Evolutionary conservation across 2,888 invertebrate species (phyloP), one percentile per base, ranked within the genome.

Genomic region (Congeria kusceri): DNA sequence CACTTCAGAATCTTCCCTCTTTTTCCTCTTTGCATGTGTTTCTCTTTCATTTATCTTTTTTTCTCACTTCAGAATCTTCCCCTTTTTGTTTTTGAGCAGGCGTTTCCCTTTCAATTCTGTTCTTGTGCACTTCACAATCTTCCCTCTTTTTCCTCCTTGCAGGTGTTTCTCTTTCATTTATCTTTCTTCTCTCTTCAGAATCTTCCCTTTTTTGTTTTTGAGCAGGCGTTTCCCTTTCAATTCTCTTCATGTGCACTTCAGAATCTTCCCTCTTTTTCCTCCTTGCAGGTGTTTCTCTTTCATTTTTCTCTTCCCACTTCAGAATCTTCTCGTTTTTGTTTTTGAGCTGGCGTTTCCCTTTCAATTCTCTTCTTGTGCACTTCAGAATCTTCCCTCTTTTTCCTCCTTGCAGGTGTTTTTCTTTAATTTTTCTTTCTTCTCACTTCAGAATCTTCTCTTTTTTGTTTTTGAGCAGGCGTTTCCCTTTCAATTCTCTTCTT

Each of bases 401-500:
- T 27, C 20, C 62, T n/a, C 32, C n/a, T 13, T n/a, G n/a, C n/a
- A n/a, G n/a, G n/a, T n/a, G n/a, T n/a, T n/a, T n/a, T n/a, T n/a
- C n/a, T n/a, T n/a, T 28, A 9, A 44, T 63, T 44, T 63, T 3
- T 46, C 63, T n/a, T n/a, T 18, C 11, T 63, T 9, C 23, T 46
- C 46, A 20, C 46, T n/a, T n/a, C n/a, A n/a, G n/a, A n/a, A n/a
- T n/a, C n/a, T n/a, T n/a, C n/a, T n/a, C n/a, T 13, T 63, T 44
- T 46, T 63, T 5, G 20, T 7, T 27, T 63, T 47, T 63, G 20
- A 25, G 27, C 46, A 9, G 63, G 46, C n/a, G 63, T 46, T 7
- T 63, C 63, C 25, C 27, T 63, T n/a, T 63, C 47, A 63, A 11
- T 63, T 27, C 20, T 28, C 47, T 49, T 64, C 47, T 47, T 46